phyloP scores from a whole-genome alignment of 1,140 invertebrate genomes.

The Aphelenchoides avenae region DNA sequence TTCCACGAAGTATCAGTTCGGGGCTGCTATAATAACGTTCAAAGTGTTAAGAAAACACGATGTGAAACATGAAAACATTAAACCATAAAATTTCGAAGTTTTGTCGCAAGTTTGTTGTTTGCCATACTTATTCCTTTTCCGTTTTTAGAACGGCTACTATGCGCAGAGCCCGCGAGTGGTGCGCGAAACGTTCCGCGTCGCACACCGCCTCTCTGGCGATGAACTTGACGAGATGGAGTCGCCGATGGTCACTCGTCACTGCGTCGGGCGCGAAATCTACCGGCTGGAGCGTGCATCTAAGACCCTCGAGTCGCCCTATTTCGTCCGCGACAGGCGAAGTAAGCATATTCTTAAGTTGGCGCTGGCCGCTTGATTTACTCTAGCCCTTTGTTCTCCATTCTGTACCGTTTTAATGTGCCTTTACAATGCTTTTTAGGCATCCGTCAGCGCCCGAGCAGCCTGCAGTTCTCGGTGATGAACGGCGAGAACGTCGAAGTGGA shows the following conservation, averaged over 20 bases:
- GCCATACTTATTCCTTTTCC: too few species aligned
- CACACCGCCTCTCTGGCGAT: conserved; percentile 39
- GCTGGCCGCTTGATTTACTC: conserved; percentile 25
- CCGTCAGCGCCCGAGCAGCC: too few species aligned
- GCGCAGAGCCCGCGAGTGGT: conserved; percentile 57
- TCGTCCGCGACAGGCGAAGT: conserved; percentile 6
- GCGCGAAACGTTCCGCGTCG: conserved; percentile 54
- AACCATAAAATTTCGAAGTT: too few species aligned
- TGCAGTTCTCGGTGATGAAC: conserved; percentile 43
- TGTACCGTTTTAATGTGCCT: too few species aligned
- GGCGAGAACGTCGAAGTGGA: conserved; percentile 49
- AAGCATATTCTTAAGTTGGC: conserved; percentile 2
- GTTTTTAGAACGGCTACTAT: conserved; percentile 60
- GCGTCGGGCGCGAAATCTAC: conserved; percentile 26
- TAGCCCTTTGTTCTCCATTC: too few species aligned
- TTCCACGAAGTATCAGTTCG: too few species aligned
- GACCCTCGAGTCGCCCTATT: conserved; percentile 22
- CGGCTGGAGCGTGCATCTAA: conserved; percentile 17
- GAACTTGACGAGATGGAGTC: conserved; percentile 46
- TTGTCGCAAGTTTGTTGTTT: too few species aligned
- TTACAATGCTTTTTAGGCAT: too few species aligned
- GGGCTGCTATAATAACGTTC: too few species aligned
- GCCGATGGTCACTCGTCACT: conserved; percentile 49
- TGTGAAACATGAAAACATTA: too few species aligned
- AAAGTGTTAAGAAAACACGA: too few species aligned